Base-by-base conservation (phyloP, 2,797 vertebrate genomes). In the Alectoris magna region DNA sequence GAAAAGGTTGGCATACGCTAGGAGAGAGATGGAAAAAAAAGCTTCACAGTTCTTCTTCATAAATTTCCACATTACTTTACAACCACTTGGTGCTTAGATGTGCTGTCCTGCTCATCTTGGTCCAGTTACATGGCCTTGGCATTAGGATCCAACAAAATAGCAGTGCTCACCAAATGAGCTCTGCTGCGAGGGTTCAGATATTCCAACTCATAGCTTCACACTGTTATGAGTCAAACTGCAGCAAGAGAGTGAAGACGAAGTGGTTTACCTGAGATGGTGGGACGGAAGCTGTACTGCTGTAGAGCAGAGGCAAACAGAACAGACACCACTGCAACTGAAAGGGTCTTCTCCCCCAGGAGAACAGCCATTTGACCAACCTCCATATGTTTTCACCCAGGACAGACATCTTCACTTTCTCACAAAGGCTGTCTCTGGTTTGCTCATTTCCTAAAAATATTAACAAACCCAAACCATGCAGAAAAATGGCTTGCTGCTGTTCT, bases 1-100 rank as follows among this genome's bases (percentile, higher is more conserved):
- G 77, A 58, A 88, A 93, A 77, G 81, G 43, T 44, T 74, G 48
- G 51, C 24, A 34, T 17, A 36, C 70, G 29, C 44, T 71, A 69
- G 46, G 29, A 46, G 46, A 71, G 24, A 0, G 23, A 72, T 26
- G 7, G 31, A 69, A 43, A 34, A 3, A 8, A 4, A 34, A 69
- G 41, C 66, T 76, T 71, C 36, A 19, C 24, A 62, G 26, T 48
- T 60, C 53, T 44, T 72, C 31, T 55, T 56, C 13, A 23, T 31
- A 81, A 80, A 64, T 71, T 88, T 74, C 77, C 92, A 75, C 26
- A 13, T 53, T 8, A 13, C 49, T 87, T 79, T 8, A 3, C 31
- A 66, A 27, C 36, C 34, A 22, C 59, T 79, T 3, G 0, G 26
- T 46, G 56, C 21, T 90, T 36, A 12, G 62, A 59, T 55, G 71